These are phyloP conservation scores for Drosophila carrolli DNA, from an alignment of 1,140 invertebrate species.

Conservation along the genomic window DNA sequence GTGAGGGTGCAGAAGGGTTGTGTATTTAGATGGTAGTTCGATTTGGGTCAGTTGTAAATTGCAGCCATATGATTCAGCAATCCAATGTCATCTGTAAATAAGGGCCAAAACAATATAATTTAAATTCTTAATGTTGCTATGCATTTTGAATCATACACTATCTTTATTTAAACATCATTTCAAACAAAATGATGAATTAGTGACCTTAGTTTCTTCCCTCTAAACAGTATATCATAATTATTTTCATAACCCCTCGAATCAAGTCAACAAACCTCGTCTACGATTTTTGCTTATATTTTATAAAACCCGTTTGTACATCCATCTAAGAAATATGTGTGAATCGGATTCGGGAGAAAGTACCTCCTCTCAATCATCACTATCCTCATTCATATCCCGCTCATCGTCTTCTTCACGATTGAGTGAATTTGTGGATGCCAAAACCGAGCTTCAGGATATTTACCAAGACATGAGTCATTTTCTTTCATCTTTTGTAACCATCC, in stretches of 20 bases:
- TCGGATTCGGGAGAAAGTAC: slow-evolving; percentile 40
- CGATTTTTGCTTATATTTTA: slow-evolving; percentile 26
- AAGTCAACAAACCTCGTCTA: neutral
- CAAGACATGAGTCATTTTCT: slow-evolving; percentile 26
- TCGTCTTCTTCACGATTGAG: slow-evolving; percentile 34
- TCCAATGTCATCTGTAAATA: neutral
- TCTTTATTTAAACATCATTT: too few species aligned
- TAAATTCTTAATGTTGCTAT: neutral
- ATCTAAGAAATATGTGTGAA: slow-evolving; percentile 11
- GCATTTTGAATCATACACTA: too few species aligned
- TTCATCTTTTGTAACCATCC: slow-evolving; percentile 8
- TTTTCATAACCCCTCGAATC: neutral
- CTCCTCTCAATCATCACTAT: slow-evolving; percentile 12
- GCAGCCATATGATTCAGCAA: slow-evolving; percentile 6
- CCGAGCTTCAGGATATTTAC: slow-evolving; percentile 86
- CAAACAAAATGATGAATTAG: neutral
- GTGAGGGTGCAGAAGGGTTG: neutral
- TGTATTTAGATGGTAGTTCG: slow-evolving; percentile 3
- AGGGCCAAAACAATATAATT: neutral
- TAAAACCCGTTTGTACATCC: neutral
- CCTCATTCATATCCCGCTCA: neutral
- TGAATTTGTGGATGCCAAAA: slow-evolving; percentile 86
- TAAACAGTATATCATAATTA: neutral
- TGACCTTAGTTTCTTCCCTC: neutral
- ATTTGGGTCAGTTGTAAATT: slow-evolving; percentile 60